A percentile compares a stretch with the other conserved stretches of the same genome.
Evolutionary conservation across 2,113 vertebrate species (phyloP).

Genomic region (Rhegmatorhina hoffmannsi): DNA sequence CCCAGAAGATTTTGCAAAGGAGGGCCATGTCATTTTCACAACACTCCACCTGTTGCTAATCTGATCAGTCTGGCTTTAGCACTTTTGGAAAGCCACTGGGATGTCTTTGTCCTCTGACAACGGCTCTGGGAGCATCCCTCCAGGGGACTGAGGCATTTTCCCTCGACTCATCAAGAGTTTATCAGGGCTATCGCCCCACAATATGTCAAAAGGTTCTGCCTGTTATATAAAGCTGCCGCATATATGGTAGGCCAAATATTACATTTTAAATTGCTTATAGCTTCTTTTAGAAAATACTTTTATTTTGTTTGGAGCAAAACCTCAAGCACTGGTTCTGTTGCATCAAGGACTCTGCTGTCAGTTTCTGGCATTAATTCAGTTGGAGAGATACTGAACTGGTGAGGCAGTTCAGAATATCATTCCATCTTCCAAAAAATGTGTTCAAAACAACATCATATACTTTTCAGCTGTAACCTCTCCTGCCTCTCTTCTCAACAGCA

Average conservation of each 20-base stretch:
- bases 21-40: too few relatives aligned
- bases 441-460: constrained; percentile 10
- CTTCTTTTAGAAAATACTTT: not conserved
- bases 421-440: constrained; percentile 14
- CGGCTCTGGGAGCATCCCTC: too few relatives aligned
- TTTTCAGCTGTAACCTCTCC: constrained; percentile 17
- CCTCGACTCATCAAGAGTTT: too few relatives aligned
- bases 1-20: too few relatives aligned
- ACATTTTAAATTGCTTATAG: not conserved
- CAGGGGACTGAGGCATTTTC: too few relatives aligned
- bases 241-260: not conserved
- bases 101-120: too few relatives aligned
- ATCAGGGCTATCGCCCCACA: too few relatives aligned
- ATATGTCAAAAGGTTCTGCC: not conserved
- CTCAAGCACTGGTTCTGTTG: not conserved
- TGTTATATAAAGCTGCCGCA: not conserved
- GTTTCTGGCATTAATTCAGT: not conserved
- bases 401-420: not conserved
- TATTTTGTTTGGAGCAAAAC: not conserved
- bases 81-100: too few relatives aligned
- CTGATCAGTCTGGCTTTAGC: too few relatives aligned
- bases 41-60: too few relatives aligned
- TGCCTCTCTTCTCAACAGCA: not conserved
- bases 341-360: not conserved
- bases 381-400: not conserved